Base-by-base conservation (phyloP, 2,888 invertebrate species). In the Diadegma fenestrale region DNA sequence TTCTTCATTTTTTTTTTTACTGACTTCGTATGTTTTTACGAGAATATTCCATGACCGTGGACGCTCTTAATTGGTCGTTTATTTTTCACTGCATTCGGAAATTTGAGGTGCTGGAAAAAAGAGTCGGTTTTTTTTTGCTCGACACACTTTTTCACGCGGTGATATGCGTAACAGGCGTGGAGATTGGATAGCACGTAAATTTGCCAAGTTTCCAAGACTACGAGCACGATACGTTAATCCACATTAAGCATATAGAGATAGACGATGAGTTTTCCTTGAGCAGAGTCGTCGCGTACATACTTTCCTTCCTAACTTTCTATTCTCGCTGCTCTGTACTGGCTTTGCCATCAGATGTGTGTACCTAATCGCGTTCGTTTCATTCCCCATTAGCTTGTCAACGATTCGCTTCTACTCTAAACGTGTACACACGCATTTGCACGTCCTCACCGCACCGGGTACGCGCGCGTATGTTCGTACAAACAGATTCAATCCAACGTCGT, bases 231-330 rank as follows among this genome's bases (percentile, higher is more conserved):
- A 45, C 19, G 22, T 30, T 43, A 73, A 61, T 45, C 58, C 41
- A 22, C 26, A 43, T 54, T 45, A 73, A 73, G 45, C 73, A 41
- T 30, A 12, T 17, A 14, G 58, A 41, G 51, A 22, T 19, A 71
- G 63, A 80, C 85, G 86, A 87, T 87, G 86, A 84, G 87, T 82
- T 79, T 73, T 51, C 22, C 41, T 37, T 8, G 73, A 54, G n/a
- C n/a, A n/a, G 79, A 63, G 80, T 82, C 79, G 76, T 85, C 37
- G 33, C 33, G 37, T 37, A 37, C 37, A 37, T 5, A 88, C 88
- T 88, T 88, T 88, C 88, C 86, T 87, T 88, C 87, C 86, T 79
- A 88, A 88, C 88, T 88, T 88, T 88, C 88, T 88, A 88, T 88
- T 87, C 82, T 77, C 72, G 71, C 51, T 78, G 80, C 51, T 48